Evolutionary conservation across 2,113 vertebrate genomes (phyloP), one percentile per base, ranked within the genome.

Genomic region (Propithecus coquereli): DNA sequence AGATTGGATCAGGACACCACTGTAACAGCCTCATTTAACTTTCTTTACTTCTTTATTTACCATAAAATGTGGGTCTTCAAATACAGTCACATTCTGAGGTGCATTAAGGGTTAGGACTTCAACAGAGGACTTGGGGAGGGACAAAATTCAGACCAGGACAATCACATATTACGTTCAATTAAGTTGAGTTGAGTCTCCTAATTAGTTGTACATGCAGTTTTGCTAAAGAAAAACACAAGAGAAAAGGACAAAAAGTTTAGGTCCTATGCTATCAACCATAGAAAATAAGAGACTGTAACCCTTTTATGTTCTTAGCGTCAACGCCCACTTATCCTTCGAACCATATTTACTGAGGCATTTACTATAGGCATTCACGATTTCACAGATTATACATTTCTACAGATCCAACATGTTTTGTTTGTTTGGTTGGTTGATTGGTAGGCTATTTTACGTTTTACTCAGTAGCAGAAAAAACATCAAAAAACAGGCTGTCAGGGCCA

Each of bases 381-480:
- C 73, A 76, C 37, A 95, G 89, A 95, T 84, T 76, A 80, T 43
- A 66, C n/a, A 92, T 77, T 86, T 95, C 66, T 68, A 73, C n/a
- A 71, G 11, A 93, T 37, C 22, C 3, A 92, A 65, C 14, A 34
- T 66, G 47, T 12, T 9, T 89, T 79, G 77, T 92, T 94, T 22
- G 5, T 32, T 63, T 57, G 37, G 37, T 57, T 91, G 27, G 11
- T 18, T 88, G 2, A 59, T n/a, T 82, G 71, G 37, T 50, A 32
- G 66, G 30, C 71, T 94, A 27, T 63, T 87, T 70, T 89, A 82
- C 1, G 0, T 94, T 89, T 91, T 65, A 92, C 3, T 71, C 11
- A 45, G 40, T 76, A 77, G 25, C 25, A 92, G 74, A 43, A 54
- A 65, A 65, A 88, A 73, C 6, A 89, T 76, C 22, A 93, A 89